Evolutionary conservation across 2,888 invertebrate genomes (phyloP).

Genomic region (Sisyra nigra): DNA sequence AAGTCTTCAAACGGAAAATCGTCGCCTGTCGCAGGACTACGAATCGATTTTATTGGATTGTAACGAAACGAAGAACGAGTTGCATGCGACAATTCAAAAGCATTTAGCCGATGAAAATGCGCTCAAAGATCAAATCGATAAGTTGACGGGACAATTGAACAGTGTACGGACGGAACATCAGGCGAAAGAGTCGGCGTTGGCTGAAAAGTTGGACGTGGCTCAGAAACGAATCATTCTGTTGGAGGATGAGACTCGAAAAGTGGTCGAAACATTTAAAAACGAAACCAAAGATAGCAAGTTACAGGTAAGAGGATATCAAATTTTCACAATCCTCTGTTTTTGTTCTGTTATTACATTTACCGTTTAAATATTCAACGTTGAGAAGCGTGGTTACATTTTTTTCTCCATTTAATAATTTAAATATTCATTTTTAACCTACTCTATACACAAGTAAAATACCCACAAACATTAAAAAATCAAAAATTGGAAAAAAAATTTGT

Average conservation of each 20-base stretch:
- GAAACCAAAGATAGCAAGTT: slow-evolving; percentile 22
- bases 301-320: slow-evolving; percentile 18
- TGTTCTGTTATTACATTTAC: too few species aligned
- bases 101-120: slow-evolving; percentile 2
- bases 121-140: slow-evolving; percentile 1
- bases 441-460: too few species aligned
- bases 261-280: slow-evolving; percentile 19
- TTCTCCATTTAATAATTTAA: too few species aligned
- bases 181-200: slow-evolving; percentile 18
- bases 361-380: too few species aligned
- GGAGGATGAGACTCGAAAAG: slow-evolving; percentile 22
- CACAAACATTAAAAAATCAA: too few species aligned
- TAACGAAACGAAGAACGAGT: slow-evolving; percentile 16
- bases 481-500: too few species aligned
- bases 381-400: neutral
- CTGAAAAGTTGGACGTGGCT: slow-evolving; percentile 16
- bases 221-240: slow-evolving; percentile 20
- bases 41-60: slow-evolving; percentile 24
- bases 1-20: slow-evolving; percentile 26
- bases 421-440: too few species aligned
- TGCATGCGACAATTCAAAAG: slow-evolving; percentile 17
- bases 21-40: slow-evolving; percentile 20
- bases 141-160: neutral
- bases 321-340: neutral
- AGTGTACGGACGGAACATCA: slow-evolving; percentile 17